phyloP scores from a whole-genome alignment of 2,113 vertebrate genomes.

The Rhinolophus ferrumequinum region DNA sequence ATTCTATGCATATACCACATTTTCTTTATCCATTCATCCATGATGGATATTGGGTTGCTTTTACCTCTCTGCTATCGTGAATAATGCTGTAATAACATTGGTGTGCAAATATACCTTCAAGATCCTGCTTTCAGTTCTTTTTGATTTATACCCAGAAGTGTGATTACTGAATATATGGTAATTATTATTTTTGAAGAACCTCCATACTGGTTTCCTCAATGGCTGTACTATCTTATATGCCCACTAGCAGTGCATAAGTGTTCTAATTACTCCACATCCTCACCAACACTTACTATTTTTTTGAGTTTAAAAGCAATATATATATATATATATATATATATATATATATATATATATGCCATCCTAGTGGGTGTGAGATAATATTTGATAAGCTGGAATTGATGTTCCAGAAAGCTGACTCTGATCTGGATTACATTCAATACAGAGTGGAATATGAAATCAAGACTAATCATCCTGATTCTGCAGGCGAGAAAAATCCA shows the following conservation, averaged over 20 bases:
- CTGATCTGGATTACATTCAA: constrained; percentile 95
- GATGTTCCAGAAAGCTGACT: constrained; percentile 94
- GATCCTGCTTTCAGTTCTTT: neutral
- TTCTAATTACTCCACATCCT: neutral
- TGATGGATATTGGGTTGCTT: neutral
- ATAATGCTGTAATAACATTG: neutral
- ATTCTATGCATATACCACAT: neutral
- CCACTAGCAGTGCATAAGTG: neutral
- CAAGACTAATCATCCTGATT: constrained; percentile 84
- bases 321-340: too few species aligned
- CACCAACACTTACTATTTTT: neutral
- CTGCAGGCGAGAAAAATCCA: constrained; percentile 81
- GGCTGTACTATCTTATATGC: neutral
- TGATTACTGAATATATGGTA: neutral
- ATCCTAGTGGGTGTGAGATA: too few species aligned
- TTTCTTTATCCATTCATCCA: neutral
- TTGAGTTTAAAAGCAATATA: too few species aligned
- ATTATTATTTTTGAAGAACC: neutral
- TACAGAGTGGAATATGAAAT: constrained; percentile 93
- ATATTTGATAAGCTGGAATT: too few species aligned
- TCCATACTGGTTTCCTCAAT: neutral
- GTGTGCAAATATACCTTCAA: neutral
- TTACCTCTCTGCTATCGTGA: neutral
- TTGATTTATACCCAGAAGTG: neutral
- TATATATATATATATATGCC: too few species aligned